phyloP scores from a whole-genome alignment of 2,888 invertebrate genomes.

The Alloplasta piceator region DNA sequence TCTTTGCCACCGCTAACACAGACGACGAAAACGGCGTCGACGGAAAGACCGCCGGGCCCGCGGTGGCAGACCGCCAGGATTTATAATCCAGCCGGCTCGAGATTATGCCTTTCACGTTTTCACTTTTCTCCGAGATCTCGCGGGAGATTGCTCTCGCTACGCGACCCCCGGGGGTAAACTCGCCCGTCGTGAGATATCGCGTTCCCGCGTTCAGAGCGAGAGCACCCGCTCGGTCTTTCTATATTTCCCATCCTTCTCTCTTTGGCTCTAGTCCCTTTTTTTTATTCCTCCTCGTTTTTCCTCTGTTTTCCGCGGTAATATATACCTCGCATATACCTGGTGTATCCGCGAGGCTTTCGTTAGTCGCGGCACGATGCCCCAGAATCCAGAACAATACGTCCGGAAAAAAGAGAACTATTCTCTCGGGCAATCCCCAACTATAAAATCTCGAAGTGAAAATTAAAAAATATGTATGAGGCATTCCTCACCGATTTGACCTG shows the following conservation, averaged over 20 bases:
- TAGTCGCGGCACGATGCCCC: slow-evolving; percentile 43
- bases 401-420: not conserved
- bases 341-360: slow-evolving; percentile 31
- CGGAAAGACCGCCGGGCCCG: slow-evolving; percentile 40
- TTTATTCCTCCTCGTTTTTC: slow-evolving; percentile 12
- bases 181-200: slow-evolving; percentile 59
- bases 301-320: slow-evolving; percentile 27
- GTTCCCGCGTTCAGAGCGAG: slow-evolving; percentile 13
- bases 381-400: slow-evolving; percentile 37
- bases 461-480: no score
- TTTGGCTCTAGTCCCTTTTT: slow-evolving; percentile 16
- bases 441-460: not conserved
- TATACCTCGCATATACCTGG: slow-evolving; percentile 13
- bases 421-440: slow-evolving; percentile 8
- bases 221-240: slow-evolving; percentile 7
- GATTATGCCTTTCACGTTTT: slow-evolving; percentile 70
- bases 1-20: not conserved
- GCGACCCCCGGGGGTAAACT: slow-evolving; percentile 55
- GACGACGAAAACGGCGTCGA: slow-evolving; percentile 38
- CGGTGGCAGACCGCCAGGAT: slow-evolving; percentile 64
- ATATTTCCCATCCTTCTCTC: slow-evolving; percentile 30
- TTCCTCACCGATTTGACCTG: no score
- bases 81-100: slow-evolving; percentile 70
- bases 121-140: slow-evolving; percentile 66
- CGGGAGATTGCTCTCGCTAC: slow-evolving; percentile 63